Percentiles rank a stretch among this genome's conserved stretches.
Evolutionary conservation across 2,113 vertebrate genomes (phyloP).

Genomic region (Aegithalos caudatus): DNA sequence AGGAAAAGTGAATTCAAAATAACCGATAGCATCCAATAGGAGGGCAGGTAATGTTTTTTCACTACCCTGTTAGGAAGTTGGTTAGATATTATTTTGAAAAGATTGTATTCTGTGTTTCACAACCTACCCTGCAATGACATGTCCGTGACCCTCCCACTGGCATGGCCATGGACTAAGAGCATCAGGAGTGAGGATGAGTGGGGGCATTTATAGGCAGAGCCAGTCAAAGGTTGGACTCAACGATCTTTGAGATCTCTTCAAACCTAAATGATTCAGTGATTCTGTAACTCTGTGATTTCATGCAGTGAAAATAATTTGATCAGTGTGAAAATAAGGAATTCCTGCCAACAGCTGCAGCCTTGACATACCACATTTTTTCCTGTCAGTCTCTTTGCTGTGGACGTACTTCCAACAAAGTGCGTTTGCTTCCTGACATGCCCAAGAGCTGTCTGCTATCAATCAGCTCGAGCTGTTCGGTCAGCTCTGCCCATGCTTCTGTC

Average conservation of each 20-base stretch:
- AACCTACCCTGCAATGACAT: accelerated
- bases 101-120: background rate
- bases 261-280: background rate
- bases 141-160: accelerated
- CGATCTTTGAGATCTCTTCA: background rate
- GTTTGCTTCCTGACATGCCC: background rate
- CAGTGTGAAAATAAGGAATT: background rate
- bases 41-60: background rate
- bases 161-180: background rate
- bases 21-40: background rate
- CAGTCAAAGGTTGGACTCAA: background rate
- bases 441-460: background rate
- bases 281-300: background rate
- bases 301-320: background rate
- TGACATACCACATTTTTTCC: background rate
- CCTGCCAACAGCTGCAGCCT: background rate
- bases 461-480: background rate
- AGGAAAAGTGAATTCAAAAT: background rate
- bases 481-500: background rate
- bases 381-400: background rate
- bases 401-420: background rate
- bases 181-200: accelerated
- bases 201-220: background rate
- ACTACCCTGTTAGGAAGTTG: background rate
- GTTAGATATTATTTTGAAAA: background rate